phyloP scores from a whole-genome alignment of 2,888 invertebrate species.

The Microchrysa polita region DNA sequence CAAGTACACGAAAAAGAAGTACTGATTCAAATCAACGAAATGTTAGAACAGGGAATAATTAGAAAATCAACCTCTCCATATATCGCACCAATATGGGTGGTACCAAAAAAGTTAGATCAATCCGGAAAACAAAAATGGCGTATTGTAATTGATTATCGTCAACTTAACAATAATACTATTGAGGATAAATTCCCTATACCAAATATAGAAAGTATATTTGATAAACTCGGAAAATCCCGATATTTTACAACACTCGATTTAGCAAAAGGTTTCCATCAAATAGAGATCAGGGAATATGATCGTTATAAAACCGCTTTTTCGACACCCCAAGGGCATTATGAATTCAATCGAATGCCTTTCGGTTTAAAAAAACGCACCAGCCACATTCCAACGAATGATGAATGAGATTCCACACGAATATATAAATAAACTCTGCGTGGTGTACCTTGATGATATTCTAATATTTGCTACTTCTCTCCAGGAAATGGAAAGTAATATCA shows the following conservation, averaged over 20 bases:
- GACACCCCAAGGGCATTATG: background rate
- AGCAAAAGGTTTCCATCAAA: background rate
- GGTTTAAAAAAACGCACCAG: background rate
- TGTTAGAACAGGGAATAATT: constrained; percentile 7
- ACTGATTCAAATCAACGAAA: background rate
- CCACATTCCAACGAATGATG: background rate
- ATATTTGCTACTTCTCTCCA: background rate
- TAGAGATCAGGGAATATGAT: background rate
- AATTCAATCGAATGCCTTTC: background rate
- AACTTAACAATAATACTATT: background rate
- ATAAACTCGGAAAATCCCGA: background rate
- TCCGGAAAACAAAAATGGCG: constrained; percentile 1
- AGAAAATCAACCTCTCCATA: background rate
- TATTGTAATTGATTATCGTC: background rate
- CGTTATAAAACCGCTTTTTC: background rate
- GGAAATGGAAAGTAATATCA: background rate
- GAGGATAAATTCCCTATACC: background rate
- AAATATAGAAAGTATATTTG: background rate
- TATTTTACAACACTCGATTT: background rate
- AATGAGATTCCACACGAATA: background rate
- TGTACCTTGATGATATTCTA: background rate
- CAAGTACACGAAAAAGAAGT: background rate
- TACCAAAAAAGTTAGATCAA: background rate
- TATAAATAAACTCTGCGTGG: background rate
- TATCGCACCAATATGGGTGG: background rate